Evolutionary conservation across 1,140 invertebrate genomes (phyloP), one percentile per base, ranked within the genome.

Genomic region (Trachymyrmex cornetzi): DNA sequence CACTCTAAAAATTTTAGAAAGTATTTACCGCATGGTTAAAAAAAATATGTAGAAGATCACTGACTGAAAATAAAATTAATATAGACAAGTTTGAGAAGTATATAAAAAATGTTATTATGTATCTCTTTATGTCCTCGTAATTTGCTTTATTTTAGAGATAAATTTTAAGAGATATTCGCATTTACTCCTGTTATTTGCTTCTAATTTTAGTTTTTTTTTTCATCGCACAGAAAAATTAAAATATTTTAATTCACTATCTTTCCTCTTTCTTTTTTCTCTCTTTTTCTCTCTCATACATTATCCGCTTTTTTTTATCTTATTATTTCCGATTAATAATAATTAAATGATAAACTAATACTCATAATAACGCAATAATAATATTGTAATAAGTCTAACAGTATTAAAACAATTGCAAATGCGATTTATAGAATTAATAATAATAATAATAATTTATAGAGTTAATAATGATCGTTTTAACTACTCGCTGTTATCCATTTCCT

Each of bases 401-500:
- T 66, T 34, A 34, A 64, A 64, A 19, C 22, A 12, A 63, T 63
- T 66, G 19, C 19, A 34, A 66, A 66, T 34, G 19, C 11, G 3
- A 34, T 34, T 34, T 66, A 34, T n/a, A 66, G 30, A 66, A n/a
- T 34, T 66, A 34, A 66, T 66, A 66, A 66, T 64, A 14, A 30
- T 30, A 30, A 57, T 22, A 50, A 55, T 55, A 55, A 55, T 55
- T 55, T 55, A 53, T 53, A 55, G 16, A 55, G 16, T 55, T 55
- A 55, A 19, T n/a, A 3, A 19, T 55, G 9, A 66, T 66, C 6
- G 16, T 34, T 64, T 64, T 9, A 66, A 66, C 19, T 38, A n/a
- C 12, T 66, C 11, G 19, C 64, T 24, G 9, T 6, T 24, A 50
- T 48, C 22, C 16, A 69, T 50, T 24, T 48, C 3, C 6, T 69